A percentile compares a stretch with the other conserved stretches of the same genome.
Conservation (phyloP, 1,140 invertebrate genomes). For the Sitobion miscanthi region DNA sequence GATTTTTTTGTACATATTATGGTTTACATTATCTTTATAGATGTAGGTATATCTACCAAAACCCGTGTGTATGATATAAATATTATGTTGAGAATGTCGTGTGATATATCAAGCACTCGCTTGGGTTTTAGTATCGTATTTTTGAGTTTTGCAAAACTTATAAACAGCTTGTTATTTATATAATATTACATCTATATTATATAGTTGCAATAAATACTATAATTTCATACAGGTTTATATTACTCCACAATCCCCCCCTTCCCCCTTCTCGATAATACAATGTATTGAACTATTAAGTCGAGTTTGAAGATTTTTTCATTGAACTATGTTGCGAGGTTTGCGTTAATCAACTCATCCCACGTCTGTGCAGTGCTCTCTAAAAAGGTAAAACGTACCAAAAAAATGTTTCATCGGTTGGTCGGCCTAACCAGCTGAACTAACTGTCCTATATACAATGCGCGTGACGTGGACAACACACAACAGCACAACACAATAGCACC, state of each 20-base stretch:
- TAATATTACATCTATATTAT: too few species aligned
- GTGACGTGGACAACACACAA: not conserved
- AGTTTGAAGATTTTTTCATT: too few species aligned
- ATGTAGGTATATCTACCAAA: not conserved
- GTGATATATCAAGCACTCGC: not conserved
- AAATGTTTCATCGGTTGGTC: not conserved
- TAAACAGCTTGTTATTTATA: not conserved
- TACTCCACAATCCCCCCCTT: too few species aligned
- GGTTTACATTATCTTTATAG: not conserved
- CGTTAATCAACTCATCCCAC: too few species aligned
- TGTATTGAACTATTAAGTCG: too few species aligned
- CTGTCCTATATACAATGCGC: not conserved
- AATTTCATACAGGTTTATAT: too few species aligned
- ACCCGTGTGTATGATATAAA: not conserved
- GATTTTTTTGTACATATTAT: not conserved
- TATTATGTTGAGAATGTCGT: not conserved
- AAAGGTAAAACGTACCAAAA: too few species aligned
- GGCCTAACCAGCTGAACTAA: not conserved
- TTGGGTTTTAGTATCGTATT: not conserved
- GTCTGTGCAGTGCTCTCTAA: too few species aligned
- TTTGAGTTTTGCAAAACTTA: not conserved
- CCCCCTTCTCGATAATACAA: too few species aligned
- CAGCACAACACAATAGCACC: not conserved
- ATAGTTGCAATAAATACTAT: not conserved
- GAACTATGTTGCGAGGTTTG: too few species aligned